Conservation (phyloP, 1,140 invertebrate species). For the Nomia melanderi region DNA sequence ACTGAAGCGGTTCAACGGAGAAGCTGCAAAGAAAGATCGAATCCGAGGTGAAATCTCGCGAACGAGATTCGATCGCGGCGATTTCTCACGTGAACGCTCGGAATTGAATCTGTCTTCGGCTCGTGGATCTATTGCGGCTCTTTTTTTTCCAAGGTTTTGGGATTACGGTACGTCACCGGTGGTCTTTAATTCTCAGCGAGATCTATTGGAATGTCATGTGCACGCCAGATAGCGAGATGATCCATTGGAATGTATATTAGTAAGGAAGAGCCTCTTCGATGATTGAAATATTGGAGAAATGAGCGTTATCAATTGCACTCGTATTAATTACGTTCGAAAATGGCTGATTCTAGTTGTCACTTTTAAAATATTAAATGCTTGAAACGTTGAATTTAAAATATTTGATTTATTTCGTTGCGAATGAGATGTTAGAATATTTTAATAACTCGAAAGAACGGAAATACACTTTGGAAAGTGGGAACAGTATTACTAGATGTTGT, state of each 20-base stretch:
- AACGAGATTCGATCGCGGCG: too few relatives aligned
- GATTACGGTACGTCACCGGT: not conserved
- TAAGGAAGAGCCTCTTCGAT: not conserved
- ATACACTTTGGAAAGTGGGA: not conserved
- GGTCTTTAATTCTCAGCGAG: not conserved
- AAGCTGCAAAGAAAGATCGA: not conserved
- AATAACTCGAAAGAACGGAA: too few relatives aligned
- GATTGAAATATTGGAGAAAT: not conserved
- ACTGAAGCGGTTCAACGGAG: too few relatives aligned
- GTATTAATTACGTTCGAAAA: not conserved
- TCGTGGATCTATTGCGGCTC: too few relatives aligned
- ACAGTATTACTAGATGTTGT: not conserved
- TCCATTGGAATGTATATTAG: not conserved
- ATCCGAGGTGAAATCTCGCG: not conserved
- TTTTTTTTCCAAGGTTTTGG: not conserved
- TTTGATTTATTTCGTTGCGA: too few relatives aligned
- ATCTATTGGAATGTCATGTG: slow-evolving; percentile 13
- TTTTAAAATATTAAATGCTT: not conserved
- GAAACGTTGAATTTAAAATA: too few relatives aligned
- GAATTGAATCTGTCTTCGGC: slow-evolving; percentile 12
- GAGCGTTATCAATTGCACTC: not conserved
- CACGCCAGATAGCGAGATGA: not conserved
- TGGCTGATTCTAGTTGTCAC: not conserved
- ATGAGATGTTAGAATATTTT: too few relatives aligned
- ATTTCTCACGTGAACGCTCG: too few relatives aligned